Conservation (phyloP, 2,888 invertebrate species). For the Hermodice carunculata region DNA sequence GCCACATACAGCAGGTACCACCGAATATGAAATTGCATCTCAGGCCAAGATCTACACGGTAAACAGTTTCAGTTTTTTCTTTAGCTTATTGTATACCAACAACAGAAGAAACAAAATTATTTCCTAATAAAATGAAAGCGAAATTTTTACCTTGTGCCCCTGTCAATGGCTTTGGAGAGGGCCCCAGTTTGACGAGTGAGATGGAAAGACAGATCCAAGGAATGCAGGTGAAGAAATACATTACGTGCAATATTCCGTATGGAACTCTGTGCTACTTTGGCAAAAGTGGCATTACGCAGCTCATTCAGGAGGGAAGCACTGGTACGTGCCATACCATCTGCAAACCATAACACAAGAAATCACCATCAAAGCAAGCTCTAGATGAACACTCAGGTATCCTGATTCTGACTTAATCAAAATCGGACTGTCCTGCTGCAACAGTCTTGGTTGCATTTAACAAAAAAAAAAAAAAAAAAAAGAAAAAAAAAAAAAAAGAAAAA, state of each 20-base stretch:
- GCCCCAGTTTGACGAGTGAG: constrained; percentile 95
- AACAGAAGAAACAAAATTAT: too few relatives aligned
- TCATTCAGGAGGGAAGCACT: constrained; percentile 95
- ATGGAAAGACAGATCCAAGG: constrained; percentile 94
- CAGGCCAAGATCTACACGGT: too few relatives aligned
- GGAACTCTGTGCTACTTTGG: constrained; percentile 96
- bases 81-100: too few relatives aligned
- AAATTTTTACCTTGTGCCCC: constrained; percentile 68
- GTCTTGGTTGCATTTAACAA: too few relatives aligned
- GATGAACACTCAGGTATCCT: too few relatives aligned
- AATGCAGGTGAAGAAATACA: constrained; percentile 96
- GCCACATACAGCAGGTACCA: too few relatives aligned
- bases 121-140: neutral
- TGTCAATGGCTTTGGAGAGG: constrained; percentile 83
- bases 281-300: constrained; percentile 96
- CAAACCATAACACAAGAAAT: constrained; percentile 32
- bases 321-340: constrained; percentile 94
- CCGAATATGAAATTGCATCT: too few relatives aligned
- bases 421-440: too few relatives aligned
- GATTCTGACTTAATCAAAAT: too few relatives aligned
- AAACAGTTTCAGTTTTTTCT: too few relatives aligned
- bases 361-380: neutral
- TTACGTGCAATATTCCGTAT: constrained; percentile 94
- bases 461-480: too few relatives aligned
- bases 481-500: neutral